A percentile compares a stretch with the other conserved stretches of the same genome.
Conservation (phyloP, 2,113 vertebrate genomes). For the Parus major region DNA sequence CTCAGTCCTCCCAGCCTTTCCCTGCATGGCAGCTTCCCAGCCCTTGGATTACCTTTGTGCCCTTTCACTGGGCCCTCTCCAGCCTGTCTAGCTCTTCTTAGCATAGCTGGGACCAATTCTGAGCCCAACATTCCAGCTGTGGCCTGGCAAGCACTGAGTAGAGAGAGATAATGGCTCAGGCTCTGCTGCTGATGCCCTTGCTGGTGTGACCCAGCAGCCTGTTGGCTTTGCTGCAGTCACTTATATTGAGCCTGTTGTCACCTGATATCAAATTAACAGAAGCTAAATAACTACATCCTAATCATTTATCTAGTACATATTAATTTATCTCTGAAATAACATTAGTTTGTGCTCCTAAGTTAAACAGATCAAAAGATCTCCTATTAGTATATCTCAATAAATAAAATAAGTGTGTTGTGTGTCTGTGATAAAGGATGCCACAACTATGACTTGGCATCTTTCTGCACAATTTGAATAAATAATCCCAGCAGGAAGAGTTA, state of each 20-base stretch:
- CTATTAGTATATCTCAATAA: not conserved
- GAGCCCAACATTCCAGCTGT: not conserved
- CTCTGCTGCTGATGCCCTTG: not conserved
- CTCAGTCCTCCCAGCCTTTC: not conserved
- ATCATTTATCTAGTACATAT: not conserved
- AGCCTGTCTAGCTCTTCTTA: not conserved
- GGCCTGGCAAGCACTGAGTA: not conserved
- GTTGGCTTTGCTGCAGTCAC: not conserved
- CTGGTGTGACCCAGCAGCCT: not conserved
- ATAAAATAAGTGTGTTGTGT: not conserved
- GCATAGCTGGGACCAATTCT: not conserved
- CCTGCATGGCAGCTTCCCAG: not conserved
- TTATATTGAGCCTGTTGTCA: not conserved
- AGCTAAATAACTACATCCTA: not conserved
- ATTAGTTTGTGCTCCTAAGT: not conserved
- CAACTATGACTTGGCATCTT: not conserved
- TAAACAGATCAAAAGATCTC: not conserved
- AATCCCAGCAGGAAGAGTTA: not conserved
- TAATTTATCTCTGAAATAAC: not conserved
- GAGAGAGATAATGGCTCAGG: not conserved
- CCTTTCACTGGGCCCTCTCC: not conserved
- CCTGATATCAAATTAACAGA: conserved; percentile 6
- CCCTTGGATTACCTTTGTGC: not conserved
- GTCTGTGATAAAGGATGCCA: not conserved
- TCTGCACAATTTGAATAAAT: not conserved